phyloP scores from a whole-genome alignment of 92 coral and sea anemone genomes.

The Diadumene lineata region DNA sequence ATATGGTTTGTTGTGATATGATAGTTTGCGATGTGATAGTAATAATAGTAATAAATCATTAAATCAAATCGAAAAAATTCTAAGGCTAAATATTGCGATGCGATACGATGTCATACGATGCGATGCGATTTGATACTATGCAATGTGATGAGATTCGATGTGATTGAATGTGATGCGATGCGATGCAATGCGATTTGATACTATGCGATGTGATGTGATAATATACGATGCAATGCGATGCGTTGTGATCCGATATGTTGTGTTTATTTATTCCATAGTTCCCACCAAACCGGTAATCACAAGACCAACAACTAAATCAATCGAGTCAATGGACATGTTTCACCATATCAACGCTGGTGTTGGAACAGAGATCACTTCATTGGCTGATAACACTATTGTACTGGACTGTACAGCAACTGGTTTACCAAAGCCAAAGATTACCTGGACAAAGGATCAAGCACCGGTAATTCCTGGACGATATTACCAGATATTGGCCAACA shows the following conservation, averaged over 20 bases:
- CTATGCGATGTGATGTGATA: neutral
- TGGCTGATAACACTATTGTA: conserved; percentile 45
- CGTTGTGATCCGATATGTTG: too few relatives aligned
- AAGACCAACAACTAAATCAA: conserved; percentile 23
- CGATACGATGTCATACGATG: too few relatives aligned
- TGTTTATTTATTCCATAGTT: conserved; percentile 25
- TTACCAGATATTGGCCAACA: conserved; percentile 41
- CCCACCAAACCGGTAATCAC: conserved; percentile 53
- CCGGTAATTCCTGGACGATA: conserved; percentile 34
- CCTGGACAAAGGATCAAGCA: conserved; percentile 63
- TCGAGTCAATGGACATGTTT: conserved; percentile 35
- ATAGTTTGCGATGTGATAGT: too few relatives aligned
- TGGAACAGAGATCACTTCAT: conserved; percentile 54
- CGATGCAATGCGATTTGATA: too few relatives aligned
- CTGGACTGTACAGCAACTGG: conserved; percentile 70
- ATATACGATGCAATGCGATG: neutral
- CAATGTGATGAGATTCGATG: too few relatives aligned
- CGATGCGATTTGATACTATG: too few relatives aligned
- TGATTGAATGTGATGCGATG: too few relatives aligned
- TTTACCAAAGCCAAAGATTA: conserved; percentile 58
- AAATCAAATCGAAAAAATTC: too few relatives aligned
- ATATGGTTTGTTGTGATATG: neutral
- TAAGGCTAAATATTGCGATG: too few relatives aligned
- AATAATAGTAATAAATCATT: too few relatives aligned
- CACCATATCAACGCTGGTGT: conserved; percentile 36